Evolutionary conservation across 2,888 invertebrate species (phyloP).

Genomic region (Crioceris asparagi): DNA sequence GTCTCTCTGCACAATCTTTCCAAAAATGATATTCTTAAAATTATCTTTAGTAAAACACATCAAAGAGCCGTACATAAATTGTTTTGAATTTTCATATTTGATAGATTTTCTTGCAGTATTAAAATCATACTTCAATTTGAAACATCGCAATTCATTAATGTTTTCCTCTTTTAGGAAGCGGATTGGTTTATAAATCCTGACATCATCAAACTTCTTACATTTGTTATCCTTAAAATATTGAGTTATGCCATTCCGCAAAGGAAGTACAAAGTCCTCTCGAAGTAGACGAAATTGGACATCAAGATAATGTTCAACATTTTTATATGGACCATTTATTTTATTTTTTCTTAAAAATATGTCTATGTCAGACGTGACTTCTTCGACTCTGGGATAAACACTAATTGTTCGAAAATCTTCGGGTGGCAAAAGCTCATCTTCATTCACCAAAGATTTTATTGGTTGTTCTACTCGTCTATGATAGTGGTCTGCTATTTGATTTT

Average conservation of each 20-base stretch:
- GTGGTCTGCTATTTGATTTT: too few relatives aligned
- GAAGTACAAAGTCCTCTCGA: slow-evolving; percentile 1
- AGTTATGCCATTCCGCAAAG: not conserved
- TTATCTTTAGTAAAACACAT: slow-evolving; percentile 59
- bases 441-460: not conserved
- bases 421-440: not conserved
- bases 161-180: slow-evolving; percentile 15
- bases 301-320: not conserved
- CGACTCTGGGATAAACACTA: not conserved
- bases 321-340: not conserved
- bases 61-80: slow-evolving; percentile 61
- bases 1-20: slow-evolving; percentile 52
- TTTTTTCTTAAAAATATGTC: not conserved
- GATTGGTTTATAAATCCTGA: slow-evolving; percentile 6
- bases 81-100: slow-evolving; percentile 43
- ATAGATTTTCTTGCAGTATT: slow-evolving; percentile 27
- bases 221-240: not conserved
- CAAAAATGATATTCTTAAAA: slow-evolving; percentile 59
- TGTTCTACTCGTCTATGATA: not conserved
- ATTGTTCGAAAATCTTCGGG: not conserved
- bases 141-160: too few relatives aligned
- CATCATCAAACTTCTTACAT: not conserved
- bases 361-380: not conserved
- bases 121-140: slow-evolving; percentile 19
- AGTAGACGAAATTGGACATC: not conserved